Conservation (phyloP, 2,797 vertebrate species). For the Kryptopterus vitreolus region DNA sequence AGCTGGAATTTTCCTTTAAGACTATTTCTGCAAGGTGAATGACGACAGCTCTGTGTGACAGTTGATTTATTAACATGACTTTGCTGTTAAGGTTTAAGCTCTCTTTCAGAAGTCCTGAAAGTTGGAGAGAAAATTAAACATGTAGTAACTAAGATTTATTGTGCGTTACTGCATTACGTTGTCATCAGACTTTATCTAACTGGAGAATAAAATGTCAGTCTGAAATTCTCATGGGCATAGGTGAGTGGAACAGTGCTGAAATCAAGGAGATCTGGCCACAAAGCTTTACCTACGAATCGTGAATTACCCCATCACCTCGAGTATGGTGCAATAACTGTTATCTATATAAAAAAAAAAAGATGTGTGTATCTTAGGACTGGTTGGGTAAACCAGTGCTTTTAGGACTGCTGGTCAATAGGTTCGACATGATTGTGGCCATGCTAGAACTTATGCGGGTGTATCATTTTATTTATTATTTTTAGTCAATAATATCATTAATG, state of each 20-base stretch:
- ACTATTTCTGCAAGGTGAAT: neutral
- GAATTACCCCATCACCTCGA: neutral
- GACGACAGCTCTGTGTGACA: neutral
- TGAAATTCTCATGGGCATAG: neutral
- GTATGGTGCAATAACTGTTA: slow-evolving; percentile 33
- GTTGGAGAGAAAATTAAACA: neutral
- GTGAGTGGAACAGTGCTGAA: slow-evolving; percentile 6
- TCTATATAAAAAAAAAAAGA: neutral
- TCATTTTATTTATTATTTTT: no score
- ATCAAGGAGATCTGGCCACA: neutral
- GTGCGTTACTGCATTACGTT: neutral
- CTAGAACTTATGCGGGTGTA: neutral
- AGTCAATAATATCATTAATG: neutral
- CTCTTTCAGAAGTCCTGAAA: neutral
- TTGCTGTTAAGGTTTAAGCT: neutral
- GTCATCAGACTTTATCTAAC: neutral
- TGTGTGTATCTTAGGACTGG: neutral
- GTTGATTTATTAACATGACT: neutral
- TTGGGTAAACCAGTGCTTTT: neutral
- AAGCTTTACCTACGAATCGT: neutral
- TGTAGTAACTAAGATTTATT: neutral
- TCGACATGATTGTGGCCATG: neutral
- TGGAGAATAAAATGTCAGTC: neutral
- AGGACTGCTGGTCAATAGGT: neutral
- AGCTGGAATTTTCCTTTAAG: neutral